These are phyloP conservation scores for Cettia cetti DNA, from an alignment of 2,113 vertebrate species.

Conservation along the genomic window DNA sequence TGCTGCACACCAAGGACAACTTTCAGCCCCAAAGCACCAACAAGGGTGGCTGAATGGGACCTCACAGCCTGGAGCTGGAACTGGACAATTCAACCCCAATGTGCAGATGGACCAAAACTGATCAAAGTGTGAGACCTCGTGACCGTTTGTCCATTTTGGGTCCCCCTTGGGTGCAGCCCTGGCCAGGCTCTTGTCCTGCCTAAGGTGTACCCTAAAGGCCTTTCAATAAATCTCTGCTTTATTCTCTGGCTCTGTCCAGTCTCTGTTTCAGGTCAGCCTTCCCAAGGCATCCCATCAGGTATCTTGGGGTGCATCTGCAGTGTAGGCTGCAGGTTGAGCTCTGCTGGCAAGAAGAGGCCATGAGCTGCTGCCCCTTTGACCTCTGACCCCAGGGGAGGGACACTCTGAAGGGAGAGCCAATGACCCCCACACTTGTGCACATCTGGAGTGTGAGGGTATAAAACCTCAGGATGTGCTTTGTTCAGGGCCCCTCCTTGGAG, in stretches of 20 bases:
- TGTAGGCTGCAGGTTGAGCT: neutral
- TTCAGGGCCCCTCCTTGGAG: neutral
- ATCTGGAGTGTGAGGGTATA: no score
- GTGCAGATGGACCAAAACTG: neutral
- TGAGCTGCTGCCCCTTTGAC: neutral
- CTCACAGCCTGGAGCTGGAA: neutral
- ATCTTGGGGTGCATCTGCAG: neutral
- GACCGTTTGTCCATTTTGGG: neutral
- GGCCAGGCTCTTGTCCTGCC: neutral
- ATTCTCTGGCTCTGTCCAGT: neutral
- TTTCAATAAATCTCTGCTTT: neutral
- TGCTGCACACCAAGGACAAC: neutral
- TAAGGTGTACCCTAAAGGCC: neutral
- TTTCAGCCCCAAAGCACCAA: neutral
- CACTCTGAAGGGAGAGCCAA: neutral
- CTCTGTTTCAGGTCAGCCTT: neutral
- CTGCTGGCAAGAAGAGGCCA: neutral
- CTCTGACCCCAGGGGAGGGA: neutral
- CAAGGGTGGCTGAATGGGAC: neutral
- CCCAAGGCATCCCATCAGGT: neutral
- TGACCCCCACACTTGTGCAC: rapidly evolving
- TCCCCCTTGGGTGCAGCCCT: neutral
- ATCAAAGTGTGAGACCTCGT: neutral
- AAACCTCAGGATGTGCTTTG: neutral
- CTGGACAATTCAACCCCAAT: neutral